Evolutionary conservation across 2,888 invertebrate species (phyloP).

Genomic region (Cheilosia soror): DNA sequence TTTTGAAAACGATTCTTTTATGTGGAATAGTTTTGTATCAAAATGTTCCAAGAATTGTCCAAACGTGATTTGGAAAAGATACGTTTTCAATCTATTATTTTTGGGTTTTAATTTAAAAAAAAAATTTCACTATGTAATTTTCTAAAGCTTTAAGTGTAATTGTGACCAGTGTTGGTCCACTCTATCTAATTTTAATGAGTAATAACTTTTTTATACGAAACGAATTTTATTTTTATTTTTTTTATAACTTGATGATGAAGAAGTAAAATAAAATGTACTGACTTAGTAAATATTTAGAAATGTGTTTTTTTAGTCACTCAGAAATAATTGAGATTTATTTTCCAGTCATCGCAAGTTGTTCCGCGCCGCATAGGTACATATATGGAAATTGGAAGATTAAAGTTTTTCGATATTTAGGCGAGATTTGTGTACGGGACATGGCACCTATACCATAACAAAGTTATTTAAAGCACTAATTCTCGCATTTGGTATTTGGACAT

Average conservation of each 20-base stretch:
- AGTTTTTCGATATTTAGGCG: no score
- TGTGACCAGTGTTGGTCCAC: constrained; percentile 60
- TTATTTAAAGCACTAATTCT: no score
- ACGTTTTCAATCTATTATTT: constrained; percentile 36
- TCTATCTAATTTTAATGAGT: constrained; percentile 44
- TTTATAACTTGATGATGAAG: constrained; percentile 40
- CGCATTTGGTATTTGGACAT: no score
- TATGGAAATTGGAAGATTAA: no score
- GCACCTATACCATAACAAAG: no score
- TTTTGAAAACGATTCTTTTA: constrained; percentile 49
- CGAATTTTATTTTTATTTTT: constrained; percentile 44
- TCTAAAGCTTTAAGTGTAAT: constrained; percentile 23
- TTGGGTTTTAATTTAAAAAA: constrained; percentile 4
- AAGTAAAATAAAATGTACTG: constrained; percentile 71
- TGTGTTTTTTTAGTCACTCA: constrained; percentile 7
- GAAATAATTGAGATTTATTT: no score
- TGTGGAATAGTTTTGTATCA: constrained; percentile 73
- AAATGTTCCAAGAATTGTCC: constrained; percentile 64
- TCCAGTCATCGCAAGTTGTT: no score
- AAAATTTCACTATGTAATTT: constrained; percentile 19
- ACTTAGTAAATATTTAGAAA: constrained; percentile 55
- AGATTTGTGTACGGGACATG: no score
- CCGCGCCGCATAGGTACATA: no score
- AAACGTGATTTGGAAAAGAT: constrained; percentile 25
- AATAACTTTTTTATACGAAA: constrained; percentile 44